Percentiles rank a stretch among this genome's conserved stretches.
Evolutionary conservation across 2,113 vertebrate species (phyloP).

Genomic region (Corythaeola cristata): DNA sequence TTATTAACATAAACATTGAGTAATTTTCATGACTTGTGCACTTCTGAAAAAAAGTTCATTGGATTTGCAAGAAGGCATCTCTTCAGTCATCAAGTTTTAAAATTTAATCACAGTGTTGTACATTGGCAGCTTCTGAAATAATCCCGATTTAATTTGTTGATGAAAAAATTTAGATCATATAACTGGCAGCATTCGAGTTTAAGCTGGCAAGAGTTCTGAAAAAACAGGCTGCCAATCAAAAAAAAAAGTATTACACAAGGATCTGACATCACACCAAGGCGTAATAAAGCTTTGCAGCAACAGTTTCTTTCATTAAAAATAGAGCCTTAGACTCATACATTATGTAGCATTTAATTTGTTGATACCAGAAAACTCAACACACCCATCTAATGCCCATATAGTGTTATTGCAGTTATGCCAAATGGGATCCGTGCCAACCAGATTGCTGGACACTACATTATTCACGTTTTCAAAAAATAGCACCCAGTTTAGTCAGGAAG

Average conservation of each 20-base stretch:
- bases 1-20: slow-evolving; percentile 36
- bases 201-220: slow-evolving; percentile 46
- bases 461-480: slow-evolving; percentile 7
- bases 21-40: slow-evolving; percentile 11
- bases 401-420: slow-evolving; percentile 32
- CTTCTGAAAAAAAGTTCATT: slow-evolving; percentile 27
- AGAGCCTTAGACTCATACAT: slow-evolving; percentile 38
- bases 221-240: slow-evolving; percentile 24
- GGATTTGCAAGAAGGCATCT: slow-evolving; percentile 10
- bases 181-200: slow-evolving; percentile 10
- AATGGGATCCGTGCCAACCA: slow-evolving; percentile 16
- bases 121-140: slow-evolving; percentile 29
- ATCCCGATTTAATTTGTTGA: neutral
- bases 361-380: slow-evolving; percentile 42
- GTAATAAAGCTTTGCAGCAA: slow-evolving; percentile 42
- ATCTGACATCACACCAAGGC: slow-evolving; percentile 32
- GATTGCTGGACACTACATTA: slow-evolving; percentile 44
- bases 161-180: slow-evolving; percentile 1
- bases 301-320: slow-evolving; percentile 45
- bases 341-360: slow-evolving; percentile 55
- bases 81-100: slow-evolving; percentile 38
- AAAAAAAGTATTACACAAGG: neutral
- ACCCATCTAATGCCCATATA: slow-evolving; percentile 27
- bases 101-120: neutral
- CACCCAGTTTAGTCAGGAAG: neutral